Base-by-base conservation (phyloP, 2,113 vertebrate genomes). In the Anarrhichthys ocellatus region DNA sequence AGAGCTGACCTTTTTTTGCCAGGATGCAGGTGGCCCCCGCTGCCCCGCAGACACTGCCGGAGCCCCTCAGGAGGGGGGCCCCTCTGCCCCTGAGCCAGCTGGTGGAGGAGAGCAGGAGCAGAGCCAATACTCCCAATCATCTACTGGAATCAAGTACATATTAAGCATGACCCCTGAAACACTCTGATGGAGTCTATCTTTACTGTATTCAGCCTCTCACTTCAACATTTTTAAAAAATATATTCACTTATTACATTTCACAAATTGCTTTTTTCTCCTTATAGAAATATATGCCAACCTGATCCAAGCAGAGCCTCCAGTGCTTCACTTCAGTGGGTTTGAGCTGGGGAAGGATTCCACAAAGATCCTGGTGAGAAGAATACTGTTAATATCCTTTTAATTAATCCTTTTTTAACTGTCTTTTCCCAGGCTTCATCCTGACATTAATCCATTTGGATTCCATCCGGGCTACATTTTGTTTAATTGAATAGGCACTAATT, bases 311-410 rank as follows among this genome's bases (percentile, higher is more conserved):
- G 96, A 96, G 74, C 98, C 98, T 18, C 86, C 96, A 22, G 94
- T 96, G 71, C 87, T 99, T 65, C 97, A 99, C 93, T 99, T 97
- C 89, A 97, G 96, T 90, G 97, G 97, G 8, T 98, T 97, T 89
- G 88, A 97, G 91, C 73, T 96, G 59, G 94, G 91, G 80, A 96
- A 95, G 80, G 93, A 95, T 70, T 97, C 97, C 64, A 88, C 89
- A 2, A 97, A 96, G 88, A 89, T 10, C 7, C 86, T 99, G 94
- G 98, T 98, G 90, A 88, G 96, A 80, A 68, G 77, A 24, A 36
- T 32, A 40, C 20, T 54, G 54, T 73, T 46, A 15, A 38, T 65
- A 9, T 56, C 0, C 13, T 36, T 6, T 6, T 5, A 6, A 1
- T n/a, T 44, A 27, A 52, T 59, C 34, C 2, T 20, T 72, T 20